Conservation (phyloP, 2,797 vertebrate genomes). For the Rallus crepitans region DNA sequence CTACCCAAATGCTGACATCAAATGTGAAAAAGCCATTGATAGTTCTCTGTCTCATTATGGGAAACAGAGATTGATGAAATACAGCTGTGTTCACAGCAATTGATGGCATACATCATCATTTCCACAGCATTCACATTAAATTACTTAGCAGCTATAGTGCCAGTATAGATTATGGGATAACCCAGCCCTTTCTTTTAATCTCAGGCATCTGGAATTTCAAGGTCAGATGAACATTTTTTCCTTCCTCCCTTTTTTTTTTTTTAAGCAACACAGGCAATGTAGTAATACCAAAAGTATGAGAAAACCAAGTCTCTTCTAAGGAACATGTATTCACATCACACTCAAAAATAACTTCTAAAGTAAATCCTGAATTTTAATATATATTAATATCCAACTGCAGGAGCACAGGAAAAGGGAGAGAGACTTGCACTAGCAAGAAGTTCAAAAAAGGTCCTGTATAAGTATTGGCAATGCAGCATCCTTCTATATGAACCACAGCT, state of each 20-base stretch:
- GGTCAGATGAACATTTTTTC: conserved; percentile 37
- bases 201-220: conserved; percentile 43
- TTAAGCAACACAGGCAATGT: not conserved
- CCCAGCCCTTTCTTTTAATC: conserved; percentile 40
- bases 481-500: not conserved
- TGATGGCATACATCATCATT: conserved; percentile 55
- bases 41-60: conserved; percentile 26
- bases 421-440: conserved; percentile 19
- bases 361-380: not conserved
- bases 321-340: conserved; percentile 1
- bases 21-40: conserved; percentile 44
- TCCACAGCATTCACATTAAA: conserved; percentile 60
- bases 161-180: conserved; percentile 62
- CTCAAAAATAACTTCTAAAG: conserved; percentile 19
- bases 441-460: conserved; percentile 23
- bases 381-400: not conserved
- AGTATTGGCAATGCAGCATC: not conserved
- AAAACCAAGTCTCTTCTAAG: conserved; percentile 21
- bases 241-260: not conserved
- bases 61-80: conserved; percentile 63
- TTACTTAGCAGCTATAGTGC: conserved; percentile 64
- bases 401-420: conserved; percentile 16
- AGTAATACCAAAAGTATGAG: conserved; percentile 8
- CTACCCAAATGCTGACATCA: conserved; percentile 29
- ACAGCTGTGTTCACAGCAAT: conserved; percentile 66